These are phyloP conservation scores for Paracyprichromis sp. DNA, from an alignment of 2,113 vertebrate species.

Conservation along the genomic window DNA sequence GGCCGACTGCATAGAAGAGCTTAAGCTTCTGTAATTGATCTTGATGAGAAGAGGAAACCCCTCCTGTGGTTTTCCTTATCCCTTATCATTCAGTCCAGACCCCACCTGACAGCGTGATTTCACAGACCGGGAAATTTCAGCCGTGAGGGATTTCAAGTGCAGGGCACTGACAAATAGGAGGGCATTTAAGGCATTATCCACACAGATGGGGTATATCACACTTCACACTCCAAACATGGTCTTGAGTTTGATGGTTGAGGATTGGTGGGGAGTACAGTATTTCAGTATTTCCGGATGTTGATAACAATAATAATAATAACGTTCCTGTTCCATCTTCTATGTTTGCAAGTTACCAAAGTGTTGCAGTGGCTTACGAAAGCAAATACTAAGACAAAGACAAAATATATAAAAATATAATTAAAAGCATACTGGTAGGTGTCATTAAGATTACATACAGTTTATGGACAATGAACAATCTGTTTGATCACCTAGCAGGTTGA, in stretches of 20 bases:
- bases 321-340: not conserved
- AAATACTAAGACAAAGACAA: not conserved
- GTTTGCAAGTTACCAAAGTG: not conserved
- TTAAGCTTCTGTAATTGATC: constrained; percentile 57
- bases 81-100: constrained; percentile 45
- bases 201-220: constrained; percentile 16
- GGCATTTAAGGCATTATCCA: constrained; percentile 25
- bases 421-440: not conserved
- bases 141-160: constrained; percentile 38
- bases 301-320: not conserved
- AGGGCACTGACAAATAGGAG: constrained; percentile 38
- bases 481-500: not conserved
- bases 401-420: not conserved
- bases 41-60: constrained; percentile 44
- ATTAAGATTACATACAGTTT: not conserved
- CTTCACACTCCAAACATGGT: not conserved
- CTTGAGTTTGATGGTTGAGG: not conserved
- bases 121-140: constrained; percentile 43
- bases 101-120: constrained; percentile 55
- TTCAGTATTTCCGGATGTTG: not conserved
- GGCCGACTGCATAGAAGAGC: not conserved
- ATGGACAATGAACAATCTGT: not conserved
- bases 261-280: not conserved
- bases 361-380: not conserved
- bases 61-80: constrained; percentile 28